Evolutionary conservation across 2,113 vertebrate species (phyloP).

Genomic region (Microtus oregoni): DNA sequence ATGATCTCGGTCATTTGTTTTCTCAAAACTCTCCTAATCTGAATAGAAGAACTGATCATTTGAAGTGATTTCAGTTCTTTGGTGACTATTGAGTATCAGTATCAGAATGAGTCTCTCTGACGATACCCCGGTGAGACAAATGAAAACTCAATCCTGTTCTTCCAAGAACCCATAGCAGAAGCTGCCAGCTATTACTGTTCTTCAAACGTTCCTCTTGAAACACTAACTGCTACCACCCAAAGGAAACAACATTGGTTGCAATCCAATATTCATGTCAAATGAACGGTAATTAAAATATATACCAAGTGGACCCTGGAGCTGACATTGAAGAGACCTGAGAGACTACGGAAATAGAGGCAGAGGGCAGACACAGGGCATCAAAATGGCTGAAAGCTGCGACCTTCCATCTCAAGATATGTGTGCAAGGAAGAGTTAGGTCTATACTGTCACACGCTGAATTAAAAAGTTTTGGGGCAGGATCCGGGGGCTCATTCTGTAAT

Average conservation of each 20-base stretch:
- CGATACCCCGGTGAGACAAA: not conserved
- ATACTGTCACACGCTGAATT: not conserved
- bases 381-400: not conserved
- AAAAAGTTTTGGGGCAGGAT: not conserved
- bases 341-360: not conserved
- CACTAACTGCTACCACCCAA: rapidly evolving
- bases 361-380: not conserved
- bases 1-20: not conserved
- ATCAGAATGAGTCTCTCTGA: not conserved
- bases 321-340: not conserved
- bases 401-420: not conserved
- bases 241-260: not conserved
- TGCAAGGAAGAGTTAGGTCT: not conserved
- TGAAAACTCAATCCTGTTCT: not conserved
- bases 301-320: not conserved
- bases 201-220: not conserved
- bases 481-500: not conserved
- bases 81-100: not conserved
- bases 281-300: rapidly evolving
- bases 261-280: not conserved
- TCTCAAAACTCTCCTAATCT: not conserved
- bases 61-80: not conserved
- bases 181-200: not conserved
- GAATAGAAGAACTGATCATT: not conserved
- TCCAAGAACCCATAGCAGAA: not conserved